Percentiles rank a stretch among this genome's conserved stretches.
These are phyloP conservation scores for Peromyscus eremicus DNA, from an alignment of 2,797 vertebrate species.

Conservation along the genomic window DNA sequence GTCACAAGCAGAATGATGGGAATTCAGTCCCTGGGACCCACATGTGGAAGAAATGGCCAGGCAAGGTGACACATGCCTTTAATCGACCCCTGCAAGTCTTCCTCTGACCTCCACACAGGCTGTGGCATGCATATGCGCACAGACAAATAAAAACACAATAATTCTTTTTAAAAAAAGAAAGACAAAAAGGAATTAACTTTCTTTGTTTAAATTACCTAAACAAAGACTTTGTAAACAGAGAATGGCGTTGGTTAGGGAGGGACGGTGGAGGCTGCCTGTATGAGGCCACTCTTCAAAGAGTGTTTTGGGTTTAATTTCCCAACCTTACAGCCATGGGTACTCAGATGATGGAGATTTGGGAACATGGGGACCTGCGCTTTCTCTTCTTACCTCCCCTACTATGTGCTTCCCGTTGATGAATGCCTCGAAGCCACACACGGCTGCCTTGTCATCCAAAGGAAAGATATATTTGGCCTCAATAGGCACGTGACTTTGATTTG, in stretches of 20 bases:
- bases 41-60: too few species aligned
- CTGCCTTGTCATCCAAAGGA: constrained; percentile 93
- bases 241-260: neutral
- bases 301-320: neutral
- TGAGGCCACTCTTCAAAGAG: neutral
- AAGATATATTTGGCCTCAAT: constrained; percentile 96
- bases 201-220: neutral
- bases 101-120: neutral
- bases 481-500: constrained; percentile 88
- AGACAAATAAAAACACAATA: too few species aligned
- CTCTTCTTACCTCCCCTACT: constrained; percentile 91
- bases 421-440: constrained; percentile 95
- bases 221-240: neutral
- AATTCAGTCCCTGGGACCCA: neutral
- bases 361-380: neutral
- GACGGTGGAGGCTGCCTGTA: neutral
- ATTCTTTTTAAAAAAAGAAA: neutral
- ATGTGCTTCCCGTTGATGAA: constrained; percentile 95
- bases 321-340: neutral
- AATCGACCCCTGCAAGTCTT: neutral
- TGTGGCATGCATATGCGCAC: too few species aligned
- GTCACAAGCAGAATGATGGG: neutral
- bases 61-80: too few species aligned
- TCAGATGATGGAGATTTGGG: neutral
- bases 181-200: neutral